Evolutionary conservation across 64 coral and sea anemone genomes (phyloP).

Genomic region (Astreopora myriophthalma): DNA sequence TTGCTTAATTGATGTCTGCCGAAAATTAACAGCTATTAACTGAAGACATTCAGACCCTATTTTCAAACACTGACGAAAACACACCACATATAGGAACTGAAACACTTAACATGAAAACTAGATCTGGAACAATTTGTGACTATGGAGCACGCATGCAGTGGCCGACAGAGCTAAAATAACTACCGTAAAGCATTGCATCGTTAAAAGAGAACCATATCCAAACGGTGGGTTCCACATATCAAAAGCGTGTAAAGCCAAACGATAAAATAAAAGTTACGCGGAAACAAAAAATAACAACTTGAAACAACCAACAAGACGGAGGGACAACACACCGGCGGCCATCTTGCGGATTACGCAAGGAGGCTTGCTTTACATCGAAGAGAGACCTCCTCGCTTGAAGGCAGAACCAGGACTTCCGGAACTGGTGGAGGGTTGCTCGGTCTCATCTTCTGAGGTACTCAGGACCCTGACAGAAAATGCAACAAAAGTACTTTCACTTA

Average conservation of each 20-base stretch:
- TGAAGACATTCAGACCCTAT: neutral
- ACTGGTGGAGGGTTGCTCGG: neutral
- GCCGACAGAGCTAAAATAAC: neutral
- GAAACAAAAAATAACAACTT: neutral
- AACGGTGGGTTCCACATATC: neutral
- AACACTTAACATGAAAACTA: neutral
- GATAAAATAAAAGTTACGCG: neutral
- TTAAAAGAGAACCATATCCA: neutral
- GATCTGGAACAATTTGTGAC: neutral
- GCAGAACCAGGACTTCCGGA: neutral
- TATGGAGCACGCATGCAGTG: no score
- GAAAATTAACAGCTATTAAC: neutral
- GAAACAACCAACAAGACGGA: neutral
- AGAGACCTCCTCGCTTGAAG: slow-evolving; percentile 37
- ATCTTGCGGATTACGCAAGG: neutral
- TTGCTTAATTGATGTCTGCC: neutral
- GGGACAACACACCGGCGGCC: neutral
- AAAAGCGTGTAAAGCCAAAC: neutral
- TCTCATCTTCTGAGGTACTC: slow-evolving; percentile 64
- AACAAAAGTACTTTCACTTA: neutral
- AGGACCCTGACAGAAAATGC: neutral
- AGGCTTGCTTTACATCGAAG: slow-evolving; percentile 15
- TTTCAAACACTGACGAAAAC: neutral
- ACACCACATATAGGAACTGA: neutral
- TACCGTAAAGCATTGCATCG: neutral